These are phyloP conservation scores for Dolichallabes microphthalmus DNA, from an alignment of 2,113 vertebrate species.

Conservation along the genomic window DNA sequence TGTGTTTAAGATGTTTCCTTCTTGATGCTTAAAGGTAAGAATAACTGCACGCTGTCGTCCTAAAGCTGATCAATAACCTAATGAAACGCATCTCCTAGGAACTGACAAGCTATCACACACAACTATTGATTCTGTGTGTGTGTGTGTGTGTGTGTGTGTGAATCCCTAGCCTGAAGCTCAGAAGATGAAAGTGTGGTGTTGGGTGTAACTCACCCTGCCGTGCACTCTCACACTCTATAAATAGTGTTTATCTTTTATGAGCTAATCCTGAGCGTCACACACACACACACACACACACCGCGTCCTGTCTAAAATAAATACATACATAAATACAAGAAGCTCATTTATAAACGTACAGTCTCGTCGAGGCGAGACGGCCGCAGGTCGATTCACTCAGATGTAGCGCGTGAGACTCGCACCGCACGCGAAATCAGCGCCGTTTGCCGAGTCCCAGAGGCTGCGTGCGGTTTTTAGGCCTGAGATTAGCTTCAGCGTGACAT, in stretches of 20 bases:
- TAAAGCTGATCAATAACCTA: constrained; percentile 55
- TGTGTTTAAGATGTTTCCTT: background rate
- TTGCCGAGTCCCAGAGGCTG: background rate
- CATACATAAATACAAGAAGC: background rate
- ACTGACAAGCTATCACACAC: constrained; percentile 38
- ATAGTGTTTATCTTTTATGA: background rate
- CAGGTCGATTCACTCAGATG: background rate
- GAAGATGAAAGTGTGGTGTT: background rate
- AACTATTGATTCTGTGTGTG: constrained; percentile 46
- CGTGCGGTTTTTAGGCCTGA: background rate
- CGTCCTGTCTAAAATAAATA: background rate
- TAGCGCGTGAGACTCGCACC: background rate
- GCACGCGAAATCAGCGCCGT: background rate
- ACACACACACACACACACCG: background rate
- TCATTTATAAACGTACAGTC: background rate
- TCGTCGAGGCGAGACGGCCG: background rate
- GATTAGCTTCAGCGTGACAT: background rate
- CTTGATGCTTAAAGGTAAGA: constrained; percentile 32
- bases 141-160: background rate
- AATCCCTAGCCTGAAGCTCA: background rate
- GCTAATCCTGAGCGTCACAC: background rate
- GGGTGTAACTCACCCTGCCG: background rate
- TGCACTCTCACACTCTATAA: background rate
- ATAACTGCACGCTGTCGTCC: constrained; percentile 41
- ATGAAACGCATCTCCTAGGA: constrained; percentile 52